A percentile compares a stretch with the other conserved stretches of the same genome.
These are phyloP conservation scores for Bombus picipes DNA, from an alignment of 1,140 invertebrate species.

Conservation along the genomic window DNA sequence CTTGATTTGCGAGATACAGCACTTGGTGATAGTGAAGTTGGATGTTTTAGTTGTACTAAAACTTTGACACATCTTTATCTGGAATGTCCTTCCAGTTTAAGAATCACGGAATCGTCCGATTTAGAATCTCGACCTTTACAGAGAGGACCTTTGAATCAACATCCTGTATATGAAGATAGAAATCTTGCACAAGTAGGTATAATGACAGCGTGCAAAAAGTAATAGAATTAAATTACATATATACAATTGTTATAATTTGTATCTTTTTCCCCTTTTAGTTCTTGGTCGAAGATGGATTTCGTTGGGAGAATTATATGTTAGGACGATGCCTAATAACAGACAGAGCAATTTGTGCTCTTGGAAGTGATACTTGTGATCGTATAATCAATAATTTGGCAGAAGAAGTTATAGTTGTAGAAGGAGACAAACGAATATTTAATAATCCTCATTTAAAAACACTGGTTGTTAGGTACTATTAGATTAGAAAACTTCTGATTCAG, in stretches of 20 bases:
- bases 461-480: constrained; percentile 73
- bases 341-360: constrained; percentile 76
- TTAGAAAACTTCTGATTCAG: constrained; percentile 16
- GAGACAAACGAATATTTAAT: constrained; percentile 68
- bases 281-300: constrained; percentile 50
- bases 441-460: constrained; percentile 78
- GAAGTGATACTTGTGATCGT: constrained; percentile 66
- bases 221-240: background rate
- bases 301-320: constrained; percentile 51
- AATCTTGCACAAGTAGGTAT: constrained; percentile 70
- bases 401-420: constrained; percentile 68
- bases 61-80: constrained; percentile 85
- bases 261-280: constrained; percentile 44
- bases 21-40: constrained; percentile 87
- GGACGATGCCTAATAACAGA: constrained; percentile 74
- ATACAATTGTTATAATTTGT: background rate
- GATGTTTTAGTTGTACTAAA: constrained; percentile 85
- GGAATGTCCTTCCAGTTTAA: constrained; percentile 79
- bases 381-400: constrained; percentile 66
- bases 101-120: constrained; percentile 61
- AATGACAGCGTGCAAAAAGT: background rate
- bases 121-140: constrained; percentile 48
- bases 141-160: constrained; percentile 44
- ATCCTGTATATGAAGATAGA: constrained; percentile 71
- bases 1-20: constrained; percentile 87